Evolutionary conservation across 2,797 vertebrate species (phyloP).

Genomic region (Erethizon dorsatum): DNA sequence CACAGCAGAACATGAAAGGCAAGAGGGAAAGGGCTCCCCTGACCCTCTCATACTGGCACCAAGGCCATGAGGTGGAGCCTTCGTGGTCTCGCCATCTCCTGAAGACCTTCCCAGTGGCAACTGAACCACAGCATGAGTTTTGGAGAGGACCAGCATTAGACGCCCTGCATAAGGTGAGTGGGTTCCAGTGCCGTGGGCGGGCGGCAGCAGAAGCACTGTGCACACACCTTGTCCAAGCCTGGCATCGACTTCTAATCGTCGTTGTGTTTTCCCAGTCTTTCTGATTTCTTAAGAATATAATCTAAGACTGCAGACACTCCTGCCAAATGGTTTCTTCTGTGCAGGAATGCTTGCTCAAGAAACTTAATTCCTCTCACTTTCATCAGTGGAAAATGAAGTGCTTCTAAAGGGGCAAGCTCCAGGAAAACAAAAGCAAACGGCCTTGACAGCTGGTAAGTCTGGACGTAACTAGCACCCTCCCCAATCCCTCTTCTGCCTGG

Average conservation of each 20-base stretch:
- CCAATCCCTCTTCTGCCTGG: neutral
- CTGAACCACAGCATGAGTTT: neutral
- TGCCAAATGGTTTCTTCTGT: constrained; percentile 58
- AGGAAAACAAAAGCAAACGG: constrained; percentile 22
- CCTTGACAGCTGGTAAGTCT: constrained; percentile 1
- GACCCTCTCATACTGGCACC: no score
- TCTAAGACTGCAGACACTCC: neutral
- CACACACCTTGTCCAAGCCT: neutral
- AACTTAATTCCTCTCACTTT: constrained; percentile 48
- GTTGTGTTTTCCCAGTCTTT: constrained; percentile 66
- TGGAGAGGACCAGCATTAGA: no score
- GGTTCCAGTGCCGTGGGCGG: neutral
- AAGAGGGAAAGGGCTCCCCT: neutral
- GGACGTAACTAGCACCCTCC: neutral
- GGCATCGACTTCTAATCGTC: neutral
- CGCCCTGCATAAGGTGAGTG: neutral
- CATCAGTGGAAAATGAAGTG: constrained; percentile 57
- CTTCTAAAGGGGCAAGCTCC: constrained; percentile 3
- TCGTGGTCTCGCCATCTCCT: neutral
- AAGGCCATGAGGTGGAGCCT: neutral
- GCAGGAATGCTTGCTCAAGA: constrained; percentile 35
- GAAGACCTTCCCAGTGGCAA: no score
- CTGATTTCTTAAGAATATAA: constrained; percentile 38
- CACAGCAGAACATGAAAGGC: neutral
- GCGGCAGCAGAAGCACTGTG: neutral